Base-by-base conservation (phyloP, 2,113 vertebrate genomes). In the Herpailurus yagouaroundi region DNA sequence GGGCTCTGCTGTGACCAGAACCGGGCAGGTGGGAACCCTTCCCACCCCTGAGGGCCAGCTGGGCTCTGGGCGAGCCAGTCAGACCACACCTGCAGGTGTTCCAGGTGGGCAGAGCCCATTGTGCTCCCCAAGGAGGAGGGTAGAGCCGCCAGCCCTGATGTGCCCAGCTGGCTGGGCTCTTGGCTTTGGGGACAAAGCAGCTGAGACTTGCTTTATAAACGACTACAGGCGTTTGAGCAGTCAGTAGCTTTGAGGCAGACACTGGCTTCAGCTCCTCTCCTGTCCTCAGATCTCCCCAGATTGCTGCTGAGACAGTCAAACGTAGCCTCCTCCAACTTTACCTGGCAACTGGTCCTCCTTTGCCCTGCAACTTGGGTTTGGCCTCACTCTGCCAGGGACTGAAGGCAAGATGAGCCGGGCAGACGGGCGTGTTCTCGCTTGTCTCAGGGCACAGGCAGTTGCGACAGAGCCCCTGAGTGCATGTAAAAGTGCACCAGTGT, bases 291-390 rank as follows among this genome's bases (percentile, higher is more conserved):
- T 63, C 91, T 94, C 97, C 98, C 73, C 83, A 93, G 97, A 80
- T 92, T 95, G 97, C 69, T 77, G 60, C 96, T 2, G 6, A 97
- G 98, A 97, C 60, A 0, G 1, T 41, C 88, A 93, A 97, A 97
- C 96, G 60, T 95, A 82, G 95, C 94, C 97, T 95, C 96, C 91
- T 97, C 41, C 57, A 9, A 96, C 93, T 98, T 96, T 97, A 92
- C 97, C 93, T 98, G 95, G 97, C 98, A 98, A 91, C 68, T 97
- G 97, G 97, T 98, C 97, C 94, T 97, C 97, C 98, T 96, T 95
- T 98, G 97, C 98, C 98, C 98, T 98, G 98, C 97, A 98, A 98
- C 98, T 91, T 98, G 98, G 98, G 97, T 96, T 97, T 98, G 98
- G 98, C 98, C 98, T 98, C 97, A 97, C 98, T 98, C 98, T 98